Evolutionary conservation across 1,140 invertebrate species (phyloP).

Genomic region (Onthophagus taurus): DNA sequence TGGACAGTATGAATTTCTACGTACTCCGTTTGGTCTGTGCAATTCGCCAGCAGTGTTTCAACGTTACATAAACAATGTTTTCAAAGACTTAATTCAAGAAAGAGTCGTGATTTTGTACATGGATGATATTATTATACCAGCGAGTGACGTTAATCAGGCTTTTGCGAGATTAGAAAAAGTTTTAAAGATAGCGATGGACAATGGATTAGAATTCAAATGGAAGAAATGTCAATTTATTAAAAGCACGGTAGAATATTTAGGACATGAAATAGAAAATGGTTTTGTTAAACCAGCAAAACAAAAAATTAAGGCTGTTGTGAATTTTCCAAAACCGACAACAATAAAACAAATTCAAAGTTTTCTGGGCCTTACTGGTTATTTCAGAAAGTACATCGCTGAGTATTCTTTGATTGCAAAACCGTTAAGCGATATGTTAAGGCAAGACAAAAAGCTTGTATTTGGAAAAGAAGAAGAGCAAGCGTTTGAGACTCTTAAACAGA

Average conservation of each 20-base stretch:
- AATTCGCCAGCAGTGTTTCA: conserved; percentile 28
- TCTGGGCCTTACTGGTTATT: conserved; percentile 23
- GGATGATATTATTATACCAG: conserved; percentile 9
- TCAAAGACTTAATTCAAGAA: conserved; percentile 14
- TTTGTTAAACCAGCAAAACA: conserved; percentile 16
- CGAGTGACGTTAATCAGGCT: neutral
- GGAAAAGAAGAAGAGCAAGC: neutral
- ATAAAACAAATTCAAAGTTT: conserved; percentile 19
- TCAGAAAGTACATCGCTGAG: conserved; percentile 21
- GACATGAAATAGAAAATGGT: conserved; percentile 20
- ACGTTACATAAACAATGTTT: conserved; percentile 24
- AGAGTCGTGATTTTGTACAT: conserved; percentile 3
- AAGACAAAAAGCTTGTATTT: conserved; percentile 18
- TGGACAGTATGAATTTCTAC: conserved; percentile 12
- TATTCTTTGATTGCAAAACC: conserved; percentile 25
- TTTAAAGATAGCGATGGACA: conserved; percentile 6
- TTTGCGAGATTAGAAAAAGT: conserved; percentile 4
- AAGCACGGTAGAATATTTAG: conserved; percentile 20
- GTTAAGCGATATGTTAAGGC: conserved; percentile 16
- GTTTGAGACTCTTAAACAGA: conserved; percentile 7
- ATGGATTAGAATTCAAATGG: conserved; percentile 5
- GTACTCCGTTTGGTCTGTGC: conserved; percentile 3
- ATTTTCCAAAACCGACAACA: conserved; percentile 15
- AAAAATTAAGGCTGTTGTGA: conserved; percentile 18
- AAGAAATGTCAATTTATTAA: conserved; percentile 12